Evolutionary conservation across 1,140 invertebrate genomes (phyloP).

Genomic region (Bombyx mandarina): DNA sequence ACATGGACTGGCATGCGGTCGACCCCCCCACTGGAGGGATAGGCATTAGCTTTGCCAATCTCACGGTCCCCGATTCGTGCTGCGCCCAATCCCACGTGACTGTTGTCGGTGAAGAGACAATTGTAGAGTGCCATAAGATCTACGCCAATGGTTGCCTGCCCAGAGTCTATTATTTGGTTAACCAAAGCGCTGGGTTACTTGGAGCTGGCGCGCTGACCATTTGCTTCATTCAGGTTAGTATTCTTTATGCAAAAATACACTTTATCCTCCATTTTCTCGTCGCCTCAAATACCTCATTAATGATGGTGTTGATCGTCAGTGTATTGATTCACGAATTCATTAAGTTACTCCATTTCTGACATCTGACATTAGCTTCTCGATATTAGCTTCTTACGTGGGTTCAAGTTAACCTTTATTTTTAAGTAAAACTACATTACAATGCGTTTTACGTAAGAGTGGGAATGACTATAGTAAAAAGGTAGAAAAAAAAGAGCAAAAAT

Average conservation of each 20-base stretch:
- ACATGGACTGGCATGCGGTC: slow-evolving; percentile 75
- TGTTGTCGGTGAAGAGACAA: slow-evolving; percentile 20
- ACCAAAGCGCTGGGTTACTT: slow-evolving; percentile 80
- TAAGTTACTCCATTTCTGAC: too few relatives aligned
- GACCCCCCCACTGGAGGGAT: slow-evolving; percentile 15
- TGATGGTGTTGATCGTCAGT: too few relatives aligned
- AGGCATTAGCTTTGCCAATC: slow-evolving; percentile 37
- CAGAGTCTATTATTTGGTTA: slow-evolving; percentile 76
- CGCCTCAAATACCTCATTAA: too few relatives aligned
- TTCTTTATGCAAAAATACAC: slow-evolving; percentile 2
- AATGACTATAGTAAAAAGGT: too few relatives aligned
- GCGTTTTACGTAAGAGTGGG: too few relatives aligned
- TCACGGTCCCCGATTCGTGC: slow-evolving; percentile 73
- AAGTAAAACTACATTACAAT: too few relatives aligned
- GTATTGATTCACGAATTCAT: too few relatives aligned
- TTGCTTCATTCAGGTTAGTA: slow-evolving; percentile 80
- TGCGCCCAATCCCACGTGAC: slow-evolving; percentile 48
- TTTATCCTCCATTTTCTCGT: slow-evolving; percentile 1
- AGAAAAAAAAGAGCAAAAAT: too few relatives aligned
- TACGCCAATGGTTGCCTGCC: slow-evolving; percentile 77
- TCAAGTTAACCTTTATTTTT: too few relatives aligned
- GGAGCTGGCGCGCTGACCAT: slow-evolving; percentile 86
- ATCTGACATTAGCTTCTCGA: too few relatives aligned
- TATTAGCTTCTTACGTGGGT: too few relatives aligned
- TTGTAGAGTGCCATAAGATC: slow-evolving; percentile 40